Evolutionary conservation across 2,113 vertebrate genomes (phyloP).

Genomic region (Tragulus kanchil): DNA sequence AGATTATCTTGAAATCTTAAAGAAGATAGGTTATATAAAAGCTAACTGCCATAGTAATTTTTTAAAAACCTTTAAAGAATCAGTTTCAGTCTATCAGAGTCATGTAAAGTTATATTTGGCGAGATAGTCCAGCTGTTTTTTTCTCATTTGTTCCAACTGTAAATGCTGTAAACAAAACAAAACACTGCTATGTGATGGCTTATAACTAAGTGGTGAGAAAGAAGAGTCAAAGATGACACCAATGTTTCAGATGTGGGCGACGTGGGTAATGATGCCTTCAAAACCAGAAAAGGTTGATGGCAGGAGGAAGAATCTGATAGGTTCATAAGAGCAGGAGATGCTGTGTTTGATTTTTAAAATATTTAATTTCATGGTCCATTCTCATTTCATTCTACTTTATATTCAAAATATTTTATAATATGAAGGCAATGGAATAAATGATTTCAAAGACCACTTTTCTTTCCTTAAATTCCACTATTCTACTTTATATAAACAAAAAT

Average conservation of each 20-base stretch:
- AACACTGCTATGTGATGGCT: not conserved
- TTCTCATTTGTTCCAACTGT: not conserved
- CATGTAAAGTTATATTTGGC: not conserved
- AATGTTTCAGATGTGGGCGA: not conserved
- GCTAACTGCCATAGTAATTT: not conserved
- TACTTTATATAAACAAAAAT: constrained; percentile 36
- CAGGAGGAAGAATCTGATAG: not conserved
- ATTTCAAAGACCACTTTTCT: constrained; percentile 1
- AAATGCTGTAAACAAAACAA: not conserved
- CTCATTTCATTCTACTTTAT: not conserved
- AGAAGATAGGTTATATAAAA: not conserved
- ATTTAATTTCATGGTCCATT: not conserved
- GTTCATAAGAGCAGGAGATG: not conserved
- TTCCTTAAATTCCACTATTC: not conserved
- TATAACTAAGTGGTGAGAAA: not conserved
- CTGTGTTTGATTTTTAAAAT: not conserved
- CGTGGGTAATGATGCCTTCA: not conserved
- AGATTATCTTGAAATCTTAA: constrained; percentile 40
- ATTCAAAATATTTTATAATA: constrained; percentile 15
- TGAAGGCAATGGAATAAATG: not conserved
- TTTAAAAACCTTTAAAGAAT: not conserved
- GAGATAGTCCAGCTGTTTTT: not conserved
- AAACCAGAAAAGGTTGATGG: not conserved
- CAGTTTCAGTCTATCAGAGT: not conserved
- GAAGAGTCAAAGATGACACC: not conserved